Evolutionary conservation across 2,113 vertebrate species (phyloP).

Genomic region (Pteropus alecto): DNA sequence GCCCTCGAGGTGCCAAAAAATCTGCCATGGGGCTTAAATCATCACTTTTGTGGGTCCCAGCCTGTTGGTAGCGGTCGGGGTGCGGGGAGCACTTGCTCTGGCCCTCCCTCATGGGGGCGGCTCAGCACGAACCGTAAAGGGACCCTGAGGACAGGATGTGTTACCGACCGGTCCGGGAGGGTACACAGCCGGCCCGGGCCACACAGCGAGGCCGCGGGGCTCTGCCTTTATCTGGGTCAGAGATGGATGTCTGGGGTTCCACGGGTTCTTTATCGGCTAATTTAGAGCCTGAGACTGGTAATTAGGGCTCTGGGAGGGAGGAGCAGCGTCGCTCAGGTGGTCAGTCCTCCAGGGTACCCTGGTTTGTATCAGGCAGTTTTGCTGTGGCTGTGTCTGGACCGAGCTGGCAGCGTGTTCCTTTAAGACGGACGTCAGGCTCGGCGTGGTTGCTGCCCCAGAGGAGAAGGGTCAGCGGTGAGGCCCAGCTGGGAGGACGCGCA

Average conservation of each 20-base stretch:
- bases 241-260: not conserved
- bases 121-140: not conserved
- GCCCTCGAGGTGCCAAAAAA: too few relatives aligned
- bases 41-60: not conserved
- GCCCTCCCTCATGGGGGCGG: too few relatives aligned
- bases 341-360: fast-evolving
- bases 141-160: not conserved
- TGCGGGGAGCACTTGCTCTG: fast-evolving
- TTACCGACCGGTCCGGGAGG: not conserved
- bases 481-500: too few relatives aligned
- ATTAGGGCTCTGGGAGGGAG: not conserved
- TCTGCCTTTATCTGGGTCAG: not conserved
- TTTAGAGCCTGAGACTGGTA: not conserved
- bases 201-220: not conserved
- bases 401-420: not conserved
- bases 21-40: too few relatives aligned
- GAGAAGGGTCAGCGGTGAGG: too few relatives aligned
- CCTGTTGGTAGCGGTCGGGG: too few relatives aligned
- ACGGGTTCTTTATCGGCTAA: not conserved
- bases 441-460: too few relatives aligned
- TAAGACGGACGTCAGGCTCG: too few relatives aligned
- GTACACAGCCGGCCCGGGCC: not conserved
- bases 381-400: too few relatives aligned
- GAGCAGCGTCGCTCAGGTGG: not conserved
- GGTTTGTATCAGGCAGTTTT: fast-evolving